Evolutionary conservation across 2,888 invertebrate genomes (phyloP), one percentile per base, ranked within the genome.

Genomic region (Nasonia oneida): DNA sequence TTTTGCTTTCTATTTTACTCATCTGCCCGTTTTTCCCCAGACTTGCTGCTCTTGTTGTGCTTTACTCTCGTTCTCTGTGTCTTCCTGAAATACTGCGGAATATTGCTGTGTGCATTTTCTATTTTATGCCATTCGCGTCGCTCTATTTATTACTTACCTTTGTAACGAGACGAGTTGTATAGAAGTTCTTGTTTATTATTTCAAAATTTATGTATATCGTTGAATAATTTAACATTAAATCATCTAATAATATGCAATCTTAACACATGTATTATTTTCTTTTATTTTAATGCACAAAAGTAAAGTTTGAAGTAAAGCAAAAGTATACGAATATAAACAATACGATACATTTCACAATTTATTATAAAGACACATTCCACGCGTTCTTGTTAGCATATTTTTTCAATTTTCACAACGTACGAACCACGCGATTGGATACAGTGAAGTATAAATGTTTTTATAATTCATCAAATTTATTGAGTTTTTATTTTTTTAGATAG

Each of bases 1-100:
- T 81, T 85, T 83, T 88, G 64, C 81, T 73, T 81, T 82, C 81
- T 61, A 85, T 81, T 85, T 85, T 78, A 71, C 82, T 81, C 85
- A n/a, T 83, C 87, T 67, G 87, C 87, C n/a, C 53, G 80, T 87
- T 87, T 88, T 88, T 83, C 87, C 88, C 87, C 86, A 89, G 89
- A 88, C 89, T 87, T 88, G 50, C 73, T 23, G 47, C 18, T 80
- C 76, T 70, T 10, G 75, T 18, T 53, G 15, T 50, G 77, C 67
- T 80, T 71, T 80, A 37, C 71, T 53, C 57, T 61, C 8, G 18
- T 8, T 8, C 57, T 61, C n/a, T 61, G n/a, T 8, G 23, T 61
- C 37, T 42, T 10, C 15, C 42, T 10, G 42, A 10, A 47, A 50
- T 15, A n/a, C n/a, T 53, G 53, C 53, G 53, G 18, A 53, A 53